These are phyloP conservation scores for Lagocephalus sceleratus DNA, from an alignment of 2,797 vertebrate species.

Conservation along the genomic window DNA sequence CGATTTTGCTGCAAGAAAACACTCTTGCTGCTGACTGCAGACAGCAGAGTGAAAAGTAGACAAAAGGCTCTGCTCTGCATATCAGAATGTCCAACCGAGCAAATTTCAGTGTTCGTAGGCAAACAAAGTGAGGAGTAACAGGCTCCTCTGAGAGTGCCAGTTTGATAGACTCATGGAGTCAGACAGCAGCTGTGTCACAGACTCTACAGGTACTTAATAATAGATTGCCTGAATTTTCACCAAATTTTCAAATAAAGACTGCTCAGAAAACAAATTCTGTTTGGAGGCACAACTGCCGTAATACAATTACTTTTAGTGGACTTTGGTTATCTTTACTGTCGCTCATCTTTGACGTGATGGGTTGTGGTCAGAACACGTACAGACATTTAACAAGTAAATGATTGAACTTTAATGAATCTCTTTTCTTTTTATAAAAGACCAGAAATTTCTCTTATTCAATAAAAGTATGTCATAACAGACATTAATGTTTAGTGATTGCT, in stretches of 20 bases:
- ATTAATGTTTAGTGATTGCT: not conserved
- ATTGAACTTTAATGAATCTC: no score
- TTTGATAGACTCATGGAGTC: constrained; percentile 28
- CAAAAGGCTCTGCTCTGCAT: constrained; percentile 55
- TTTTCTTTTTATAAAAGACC: no score
- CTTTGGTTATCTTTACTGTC: no score
- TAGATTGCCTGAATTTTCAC: no score
- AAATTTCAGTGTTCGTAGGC: constrained; percentile 46
- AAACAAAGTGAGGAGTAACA: constrained; percentile 36
- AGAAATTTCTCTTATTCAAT: no score
- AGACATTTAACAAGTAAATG: no score
- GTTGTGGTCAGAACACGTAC: not conserved
- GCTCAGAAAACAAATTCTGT: no score
- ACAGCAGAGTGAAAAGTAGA: constrained; percentile 51
- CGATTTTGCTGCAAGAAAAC: constrained; percentile 57
- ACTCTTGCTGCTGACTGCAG: constrained; percentile 37
- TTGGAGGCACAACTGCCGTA: no score
- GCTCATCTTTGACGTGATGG: not conserved
- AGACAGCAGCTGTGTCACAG: constrained; percentile 45
- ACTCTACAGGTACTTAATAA: no score
- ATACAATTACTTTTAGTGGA: no score
- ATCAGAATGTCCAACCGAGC: constrained; percentile 30
- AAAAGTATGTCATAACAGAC: no score
- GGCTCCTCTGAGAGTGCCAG: constrained; percentile 20
- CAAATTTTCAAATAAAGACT: no score